Evolutionary conservation across 2,888 invertebrate genomes (phyloP).

Genomic region (Cantharis nigra): DNA sequence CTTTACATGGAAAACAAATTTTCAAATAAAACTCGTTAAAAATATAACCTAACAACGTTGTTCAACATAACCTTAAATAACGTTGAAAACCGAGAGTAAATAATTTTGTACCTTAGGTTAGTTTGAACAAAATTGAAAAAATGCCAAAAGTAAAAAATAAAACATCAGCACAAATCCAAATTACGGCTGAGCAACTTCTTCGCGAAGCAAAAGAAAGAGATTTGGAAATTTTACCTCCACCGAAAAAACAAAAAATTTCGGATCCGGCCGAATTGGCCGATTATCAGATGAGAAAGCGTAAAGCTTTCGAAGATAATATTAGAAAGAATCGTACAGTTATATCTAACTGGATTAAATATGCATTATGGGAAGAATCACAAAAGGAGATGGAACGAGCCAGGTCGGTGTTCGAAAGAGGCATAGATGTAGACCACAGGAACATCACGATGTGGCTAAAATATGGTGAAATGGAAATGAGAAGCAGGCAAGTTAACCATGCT

Average conservation of each 20-base stretch:
- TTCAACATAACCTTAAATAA: neutral
- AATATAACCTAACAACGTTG: too few species aligned
- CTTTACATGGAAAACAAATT: too few species aligned
- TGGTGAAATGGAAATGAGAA: constrained; percentile 99
- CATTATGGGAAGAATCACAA: constrained; percentile 99
- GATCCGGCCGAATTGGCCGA: constrained; percentile 97
- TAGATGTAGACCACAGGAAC: constrained; percentile 97
- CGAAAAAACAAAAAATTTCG: constrained; percentile 98
- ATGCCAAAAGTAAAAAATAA: constrained; percentile 99
- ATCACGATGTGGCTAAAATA: constrained; percentile 97
- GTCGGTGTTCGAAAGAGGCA: constrained; percentile 94
- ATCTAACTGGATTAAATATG: constrained; percentile 99
- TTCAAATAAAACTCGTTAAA: too few species aligned
- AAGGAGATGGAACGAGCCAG: constrained; percentile 90
- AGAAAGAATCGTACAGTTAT: constrained; percentile 95
- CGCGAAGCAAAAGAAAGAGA: constrained; percentile 99
- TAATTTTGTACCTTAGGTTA: neutral
- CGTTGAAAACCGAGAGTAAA: neutral
- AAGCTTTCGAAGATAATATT: constrained; percentile 97
- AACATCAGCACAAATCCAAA: constrained; percentile 98
- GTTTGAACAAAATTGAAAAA: constrained; percentile 75
- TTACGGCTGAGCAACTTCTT: constrained; percentile 97
- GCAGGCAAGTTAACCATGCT: constrained; percentile 94
- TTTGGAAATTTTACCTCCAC: constrained; percentile 94
- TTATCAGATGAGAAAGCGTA: constrained; percentile 93